These are phyloP conservation scores for Drepanosiphum platanoidis DNA, from an alignment of 2,888 invertebrate species.

Conservation along the genomic window DNA sequence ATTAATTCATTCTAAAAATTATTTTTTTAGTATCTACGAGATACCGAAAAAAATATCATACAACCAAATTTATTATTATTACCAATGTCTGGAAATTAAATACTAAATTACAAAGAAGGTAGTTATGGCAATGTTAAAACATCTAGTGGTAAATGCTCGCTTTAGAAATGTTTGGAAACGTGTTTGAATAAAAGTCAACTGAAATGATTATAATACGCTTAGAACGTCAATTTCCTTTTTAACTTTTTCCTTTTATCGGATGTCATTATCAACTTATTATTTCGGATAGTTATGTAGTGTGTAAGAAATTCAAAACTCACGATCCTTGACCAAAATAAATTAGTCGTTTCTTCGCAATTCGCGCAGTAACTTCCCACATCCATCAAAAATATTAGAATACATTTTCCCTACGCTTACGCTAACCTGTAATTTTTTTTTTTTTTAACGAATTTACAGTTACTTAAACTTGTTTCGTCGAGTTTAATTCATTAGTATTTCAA, in stretches of 20 bases:
- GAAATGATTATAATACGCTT: neutral
- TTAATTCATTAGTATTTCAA: slow-evolving; percentile 10
- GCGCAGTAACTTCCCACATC: slow-evolving; percentile 22
- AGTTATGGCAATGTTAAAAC: too few species aligned
- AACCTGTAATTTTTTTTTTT: slow-evolving; percentile 33
- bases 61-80: neutral
- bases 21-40: neutral
- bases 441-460: slow-evolving; percentile 45
- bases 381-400: slow-evolving; percentile 42
- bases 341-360: neutral
- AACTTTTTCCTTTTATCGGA: neutral
- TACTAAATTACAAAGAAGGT: neutral
- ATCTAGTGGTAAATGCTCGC: too few species aligned
- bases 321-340: slow-evolving; percentile 43
- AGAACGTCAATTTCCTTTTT: neutral
- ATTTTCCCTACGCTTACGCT: neutral
- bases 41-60: neutral
- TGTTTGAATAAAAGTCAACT: neutral
- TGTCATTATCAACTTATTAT: slow-evolving; percentile 40
- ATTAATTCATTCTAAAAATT: neutral
- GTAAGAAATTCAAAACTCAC: neutral
- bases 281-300: neutral
- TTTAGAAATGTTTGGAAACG: neutral
- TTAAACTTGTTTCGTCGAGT: slow-evolving; percentile 17
- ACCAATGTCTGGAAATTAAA: neutral